Conservation (phyloP, 2,888 invertebrate species). For the Phyllotreta striolata region DNA sequence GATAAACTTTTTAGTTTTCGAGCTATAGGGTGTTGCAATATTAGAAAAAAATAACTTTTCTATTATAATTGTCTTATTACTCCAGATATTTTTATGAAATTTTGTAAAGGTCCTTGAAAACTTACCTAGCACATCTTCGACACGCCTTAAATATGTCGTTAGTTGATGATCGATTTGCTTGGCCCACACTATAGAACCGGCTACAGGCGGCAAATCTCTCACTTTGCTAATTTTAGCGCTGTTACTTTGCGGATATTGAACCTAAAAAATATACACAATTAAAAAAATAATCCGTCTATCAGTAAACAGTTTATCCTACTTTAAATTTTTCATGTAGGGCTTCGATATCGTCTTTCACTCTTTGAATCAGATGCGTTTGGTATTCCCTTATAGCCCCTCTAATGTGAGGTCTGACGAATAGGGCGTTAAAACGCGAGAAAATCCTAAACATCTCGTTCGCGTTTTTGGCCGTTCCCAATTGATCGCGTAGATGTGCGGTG, state of each 20-base stretch:
- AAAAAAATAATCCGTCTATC: background rate
- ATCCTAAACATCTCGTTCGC: conserved; percentile 99
- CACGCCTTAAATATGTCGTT: conserved; percentile 93
- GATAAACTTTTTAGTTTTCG: background rate
- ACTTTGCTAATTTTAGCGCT: conserved; percentile 90
- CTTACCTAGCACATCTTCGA: conserved; percentile 95
- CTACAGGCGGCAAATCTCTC: conserved; percentile 94
- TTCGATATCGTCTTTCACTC: conserved; percentile 99
- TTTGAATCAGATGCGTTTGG: conserved; percentile 97
- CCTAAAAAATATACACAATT: conserved; percentile 63
- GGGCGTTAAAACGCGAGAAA: conserved; percentile 96
- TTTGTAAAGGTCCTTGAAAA: too few relatives aligned
- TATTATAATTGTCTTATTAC: conserved; percentile 1
- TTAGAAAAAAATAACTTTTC: too few relatives aligned
- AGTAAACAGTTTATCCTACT: conserved; percentile 61
- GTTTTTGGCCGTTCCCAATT: conserved; percentile 97
- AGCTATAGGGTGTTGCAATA: too few relatives aligned
- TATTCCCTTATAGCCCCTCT: conserved; percentile 98
- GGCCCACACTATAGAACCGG: conserved; percentile 99
- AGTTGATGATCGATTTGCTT: conserved; percentile 98
- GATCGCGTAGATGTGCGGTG: conserved; percentile 95
- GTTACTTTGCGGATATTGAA: conserved; percentile 95
- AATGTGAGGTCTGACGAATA: conserved; percentile 98
- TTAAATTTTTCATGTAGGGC: conserved; percentile 98
- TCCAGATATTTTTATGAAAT: too few relatives aligned